Evolutionary conservation across 2,888 invertebrate species (phyloP), one percentile per base, ranked within the genome.

Genomic region (Dolichomitus sp.): DNA sequence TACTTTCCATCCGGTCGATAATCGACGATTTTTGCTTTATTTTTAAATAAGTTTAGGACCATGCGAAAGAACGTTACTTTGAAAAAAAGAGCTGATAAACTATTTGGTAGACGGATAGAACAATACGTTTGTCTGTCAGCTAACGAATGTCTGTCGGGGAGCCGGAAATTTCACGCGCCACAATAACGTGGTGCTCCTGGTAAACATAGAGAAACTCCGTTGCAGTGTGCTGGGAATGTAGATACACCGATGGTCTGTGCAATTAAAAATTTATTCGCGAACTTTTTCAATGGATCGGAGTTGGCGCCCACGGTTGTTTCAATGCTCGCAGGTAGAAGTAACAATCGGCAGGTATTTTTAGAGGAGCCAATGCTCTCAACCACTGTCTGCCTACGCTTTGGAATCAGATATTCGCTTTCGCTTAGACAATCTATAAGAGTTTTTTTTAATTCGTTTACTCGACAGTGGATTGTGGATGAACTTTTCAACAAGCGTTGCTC

Each of bases 251-350:
- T 37, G 40, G 74, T 68, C 72, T 68, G 57, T 52, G 52, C 68
- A 72, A 79, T 83, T 75, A 80, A 83, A 80, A 80, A 80, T 74
- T 69, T 27, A 57, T 72, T 63, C 19, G 11, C 11, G 65, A 66
- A 61, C 45, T 76, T 70, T 73, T 80, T 68, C 74, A 52, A 70
- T 75, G 65, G 48, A 50, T 17, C 5, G 6, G 33, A 30, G 14
- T 33, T 3, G 17, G 40, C 63, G 12, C 63, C 30, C 40, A 14
- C 42, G 19, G 19, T 63, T 23, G 7, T 9, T 63, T 61, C 27
- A 40, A 33, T 5, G 27, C 12, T 37, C 59, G 11, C 48, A 27
- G 17, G 27, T 42, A 33, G 57, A 40, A 73, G 68, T 54, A 75
- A 75, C 74, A 70, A 69, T 70, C 54, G 59, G 37, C 17, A 54